Evolutionary conservation across 2,888 invertebrate genomes (phyloP), one percentile per base, ranked within the genome.

Genomic region (Caenorhabditis macrosperma): DNA sequence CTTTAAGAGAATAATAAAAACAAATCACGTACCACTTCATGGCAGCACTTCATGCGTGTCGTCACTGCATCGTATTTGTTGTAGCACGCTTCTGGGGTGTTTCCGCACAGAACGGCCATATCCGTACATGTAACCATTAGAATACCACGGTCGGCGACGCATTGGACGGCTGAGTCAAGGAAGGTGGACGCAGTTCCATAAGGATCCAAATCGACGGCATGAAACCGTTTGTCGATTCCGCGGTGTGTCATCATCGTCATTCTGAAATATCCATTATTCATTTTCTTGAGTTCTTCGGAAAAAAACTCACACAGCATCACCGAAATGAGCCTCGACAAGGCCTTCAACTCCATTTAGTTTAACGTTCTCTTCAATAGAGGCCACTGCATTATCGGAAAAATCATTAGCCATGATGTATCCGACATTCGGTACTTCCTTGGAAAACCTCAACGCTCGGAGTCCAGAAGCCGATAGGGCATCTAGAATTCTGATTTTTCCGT

Each of bases 401-500:
- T 99, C 90, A 71, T 90, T 90, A n/a, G 90, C 90, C 75, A 87
- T 67, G 12, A 90, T 82, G 22, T 63, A 81, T 9, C 78, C 82
- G 3, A 90, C 85, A 55, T 84, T 78, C 1, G 85, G 85, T 20
- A 90, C 87, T 93, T 99, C 99, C 90, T 95, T 94, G 0, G 97
- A 97, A 92, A 98, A 99, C 20, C 99, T 94, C 85, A 99, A 95
- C 78, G 98, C 96, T 46, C 99, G 93, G 41, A 99, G 92, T 0
- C 99, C 99, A 12, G 97, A 96, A 0, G 99, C 99, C 22, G 98
- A 95, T 44, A 99, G 91, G 0, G 97, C 98, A 92, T 99, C 98
- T 68, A 99, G 92, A 85, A 99, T 94, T 67, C 93, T 79, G 33
- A 91, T 84, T 30, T 81, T 80, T 12, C 83, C 86, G 28, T 84